phyloP scores from a whole-genome alignment of 2,888 invertebrate species.

The Polyommatus icarus region DNA sequence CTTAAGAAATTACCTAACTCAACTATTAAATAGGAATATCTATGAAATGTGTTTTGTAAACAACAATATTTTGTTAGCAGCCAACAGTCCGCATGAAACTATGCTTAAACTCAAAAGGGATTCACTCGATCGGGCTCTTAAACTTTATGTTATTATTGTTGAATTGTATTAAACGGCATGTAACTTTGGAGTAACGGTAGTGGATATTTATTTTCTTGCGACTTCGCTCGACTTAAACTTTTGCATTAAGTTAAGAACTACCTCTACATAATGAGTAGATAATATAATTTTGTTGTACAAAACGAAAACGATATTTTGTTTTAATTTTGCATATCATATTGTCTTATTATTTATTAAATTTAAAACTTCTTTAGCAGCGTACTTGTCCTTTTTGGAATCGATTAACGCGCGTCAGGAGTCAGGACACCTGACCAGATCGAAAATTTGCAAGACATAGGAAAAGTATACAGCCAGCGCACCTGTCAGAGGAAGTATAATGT shows the following conservation, averaged over 20 bases:
- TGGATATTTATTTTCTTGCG: not conserved
- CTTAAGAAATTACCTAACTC: not conserved
- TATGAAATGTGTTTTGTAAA: slow-evolving; percentile 18
- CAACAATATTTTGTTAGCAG: slow-evolving; percentile 16
- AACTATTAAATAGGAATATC: slow-evolving; percentile 4
- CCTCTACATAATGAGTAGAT: not conserved
- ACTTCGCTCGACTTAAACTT: not conserved
- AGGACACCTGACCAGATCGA: no score
- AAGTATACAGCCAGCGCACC: no score
- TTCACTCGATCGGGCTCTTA: not conserved
- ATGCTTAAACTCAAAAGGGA: slow-evolving; percentile 16
- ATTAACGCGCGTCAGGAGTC: no score
- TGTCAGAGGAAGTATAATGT: no score
- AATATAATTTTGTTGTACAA: not conserved
- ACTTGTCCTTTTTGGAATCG: no score
- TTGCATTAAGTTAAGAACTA: not conserved
- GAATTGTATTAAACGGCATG: slow-evolving; percentile 14
- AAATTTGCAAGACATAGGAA: no score
- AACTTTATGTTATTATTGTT: slow-evolving; percentile 17
- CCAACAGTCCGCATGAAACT: slow-evolving; percentile 4
- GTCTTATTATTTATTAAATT: no score
- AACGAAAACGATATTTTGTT: no score
- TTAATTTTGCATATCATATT: no score
- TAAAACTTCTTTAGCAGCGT: no score
- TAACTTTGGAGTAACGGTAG: not conserved